Evolutionary conservation across 2,113 vertebrate genomes (phyloP).

Genomic region (Chinchilla lanigera): DNA sequence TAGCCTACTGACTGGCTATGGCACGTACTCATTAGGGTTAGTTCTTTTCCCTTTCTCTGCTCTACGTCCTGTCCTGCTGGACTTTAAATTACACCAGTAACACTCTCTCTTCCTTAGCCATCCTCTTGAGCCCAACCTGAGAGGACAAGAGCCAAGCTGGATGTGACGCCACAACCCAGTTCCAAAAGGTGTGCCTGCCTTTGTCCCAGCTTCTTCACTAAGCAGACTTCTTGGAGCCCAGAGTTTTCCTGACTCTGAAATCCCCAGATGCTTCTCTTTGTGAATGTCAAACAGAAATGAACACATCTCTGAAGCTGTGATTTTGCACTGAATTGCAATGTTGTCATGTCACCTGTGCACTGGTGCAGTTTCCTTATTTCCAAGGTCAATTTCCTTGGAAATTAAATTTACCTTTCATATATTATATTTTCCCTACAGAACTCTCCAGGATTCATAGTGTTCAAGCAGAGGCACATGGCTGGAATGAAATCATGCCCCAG

Average conservation of each 20-base stretch:
- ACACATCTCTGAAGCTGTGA: not conserved
- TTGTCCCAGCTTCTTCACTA: not conserved
- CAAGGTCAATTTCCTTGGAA: not conserved
- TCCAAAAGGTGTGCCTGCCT: not conserved
- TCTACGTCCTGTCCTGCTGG: not conserved
- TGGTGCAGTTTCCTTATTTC: not conserved
- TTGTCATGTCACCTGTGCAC: not conserved
- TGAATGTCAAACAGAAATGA: not conserved
- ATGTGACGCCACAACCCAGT: too few relatives aligned
- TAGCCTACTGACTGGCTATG: accelerated
- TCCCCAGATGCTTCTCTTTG: not conserved
- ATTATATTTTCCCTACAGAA: not conserved
- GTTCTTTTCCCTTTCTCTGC: not conserved
- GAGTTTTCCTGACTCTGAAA: not conserved
- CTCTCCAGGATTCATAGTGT: not conserved
- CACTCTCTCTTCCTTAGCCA: not conserved
- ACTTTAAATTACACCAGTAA: not conserved
- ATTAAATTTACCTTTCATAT: not conserved
- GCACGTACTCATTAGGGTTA: not conserved
- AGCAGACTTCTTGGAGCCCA: not conserved
- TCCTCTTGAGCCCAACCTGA: not conserved
- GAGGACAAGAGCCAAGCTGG: accelerated
- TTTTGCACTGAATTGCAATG: not conserved
- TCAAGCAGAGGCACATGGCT: not conserved
- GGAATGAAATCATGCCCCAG: not conserved